Conservation (phyloP, 92 coral and sea anemone species). For the Nematostella vectensis region DNA sequence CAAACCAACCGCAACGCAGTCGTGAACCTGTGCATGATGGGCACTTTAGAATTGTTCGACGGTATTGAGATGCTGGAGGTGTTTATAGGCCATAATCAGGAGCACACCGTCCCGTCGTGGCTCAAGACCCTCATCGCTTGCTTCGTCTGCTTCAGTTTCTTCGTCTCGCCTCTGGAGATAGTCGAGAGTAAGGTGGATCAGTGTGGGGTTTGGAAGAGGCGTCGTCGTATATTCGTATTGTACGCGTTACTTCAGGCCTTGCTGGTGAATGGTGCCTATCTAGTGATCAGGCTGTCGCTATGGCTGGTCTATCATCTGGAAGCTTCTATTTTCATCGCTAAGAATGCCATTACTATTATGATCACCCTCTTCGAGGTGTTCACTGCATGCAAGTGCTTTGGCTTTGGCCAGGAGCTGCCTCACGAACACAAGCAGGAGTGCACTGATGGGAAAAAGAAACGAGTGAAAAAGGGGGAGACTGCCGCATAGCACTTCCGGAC, state of each 20-base stretch:
- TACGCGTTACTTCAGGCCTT: conserved; percentile 2
- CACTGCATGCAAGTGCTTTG: neutral
- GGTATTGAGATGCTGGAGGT: conserved; percentile 3
- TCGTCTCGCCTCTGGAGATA: conserved; percentile 2
- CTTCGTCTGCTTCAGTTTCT: conserved; percentile 3
- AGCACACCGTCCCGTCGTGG: conserved; percentile 1
- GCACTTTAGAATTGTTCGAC: conserved; percentile 1
- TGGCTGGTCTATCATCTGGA: neutral
- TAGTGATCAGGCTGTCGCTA: neutral
- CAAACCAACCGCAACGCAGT: neutral
- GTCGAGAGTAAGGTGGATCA: neutral
- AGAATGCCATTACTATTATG: neutral
- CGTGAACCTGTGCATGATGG: neutral
- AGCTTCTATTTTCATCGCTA: conserved; percentile 3
- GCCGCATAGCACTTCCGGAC: too few relatives aligned
- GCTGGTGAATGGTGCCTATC: conserved; percentile 1
- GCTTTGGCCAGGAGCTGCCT: neutral
- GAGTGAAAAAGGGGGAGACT: neutral
- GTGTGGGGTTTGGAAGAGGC: neutral
- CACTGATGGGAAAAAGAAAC: conserved; percentile 2
- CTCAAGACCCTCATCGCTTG: neutral
- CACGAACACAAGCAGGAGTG: neutral
- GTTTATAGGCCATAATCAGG: neutral
- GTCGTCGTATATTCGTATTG: neutral
- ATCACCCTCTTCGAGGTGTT: neutral